A percentile compares a stretch with the other conserved stretches of the same genome.
These are phyloP conservation scores for Vulpes ferrilata DNA, from an alignment of 2,113 vertebrate genomes.

Conservation along the genomic window DNA sequence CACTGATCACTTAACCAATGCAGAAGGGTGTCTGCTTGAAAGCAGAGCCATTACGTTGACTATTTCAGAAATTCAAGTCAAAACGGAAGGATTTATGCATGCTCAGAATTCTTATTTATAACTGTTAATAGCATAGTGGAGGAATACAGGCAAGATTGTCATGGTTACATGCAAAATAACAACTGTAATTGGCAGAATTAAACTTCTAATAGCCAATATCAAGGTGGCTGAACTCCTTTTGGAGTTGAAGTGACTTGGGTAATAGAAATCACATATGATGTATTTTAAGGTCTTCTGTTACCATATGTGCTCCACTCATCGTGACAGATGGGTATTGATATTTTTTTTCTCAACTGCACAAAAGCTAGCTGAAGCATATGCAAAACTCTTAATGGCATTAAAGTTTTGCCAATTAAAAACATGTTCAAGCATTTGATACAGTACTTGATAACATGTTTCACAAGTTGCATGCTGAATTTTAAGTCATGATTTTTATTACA, in stretches of 20 bases:
- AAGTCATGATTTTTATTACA: constrained; percentile 73
- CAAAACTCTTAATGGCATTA: constrained; percentile 86
- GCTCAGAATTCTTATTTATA: constrained; percentile 59
- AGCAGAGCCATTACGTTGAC: neutral
- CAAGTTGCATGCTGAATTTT: constrained; percentile 78
- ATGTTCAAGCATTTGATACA: constrained; percentile 82
- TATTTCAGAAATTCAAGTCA: constrained; percentile 30
- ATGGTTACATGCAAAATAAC: constrained; percentile 71
- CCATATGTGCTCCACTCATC: constrained; percentile 81
- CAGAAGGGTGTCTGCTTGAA: constrained; percentile 38
- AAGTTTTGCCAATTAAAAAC: constrained; percentile 85
- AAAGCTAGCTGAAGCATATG: constrained; percentile 86
- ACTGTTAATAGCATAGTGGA: constrained; percentile 64
- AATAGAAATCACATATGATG: constrained; percentile 80
- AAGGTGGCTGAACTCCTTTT: constrained; percentile 80
- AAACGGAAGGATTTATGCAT: constrained; percentile 49
- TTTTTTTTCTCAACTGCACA: constrained; percentile 85
- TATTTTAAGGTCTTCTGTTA: constrained; percentile 84
- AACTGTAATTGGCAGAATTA: constrained; percentile 80
- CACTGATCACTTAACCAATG: constrained; percentile 57
- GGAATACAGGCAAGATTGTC: constrained; percentile 52
- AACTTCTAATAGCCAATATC: constrained; percentile 76
- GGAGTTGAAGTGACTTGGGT: constrained; percentile 73
- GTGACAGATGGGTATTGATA: constrained; percentile 87
- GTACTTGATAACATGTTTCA: constrained; percentile 78